Conservation (phyloP, 1,140 invertebrate species). For the Cydia splendana region DNA sequence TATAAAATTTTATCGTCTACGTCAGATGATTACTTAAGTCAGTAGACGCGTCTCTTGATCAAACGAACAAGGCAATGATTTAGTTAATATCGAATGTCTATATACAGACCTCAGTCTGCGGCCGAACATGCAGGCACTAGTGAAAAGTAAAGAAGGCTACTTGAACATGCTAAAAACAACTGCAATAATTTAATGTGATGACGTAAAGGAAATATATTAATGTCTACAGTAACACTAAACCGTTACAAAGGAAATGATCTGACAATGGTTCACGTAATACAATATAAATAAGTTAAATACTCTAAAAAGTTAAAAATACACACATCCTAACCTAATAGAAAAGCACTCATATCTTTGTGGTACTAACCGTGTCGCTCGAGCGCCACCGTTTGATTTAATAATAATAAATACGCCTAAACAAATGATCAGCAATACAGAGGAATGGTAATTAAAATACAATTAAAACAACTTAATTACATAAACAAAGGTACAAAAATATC, state of each 20-base stretch:
- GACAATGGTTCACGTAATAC: slow-evolving; percentile 78
- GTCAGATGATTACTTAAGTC: slow-evolving; percentile 52
- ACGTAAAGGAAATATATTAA: slow-evolving; percentile 79
- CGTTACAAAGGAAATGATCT: slow-evolving; percentile 78
- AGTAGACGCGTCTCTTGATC: slow-evolving; percentile 53
- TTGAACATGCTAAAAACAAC: slow-evolving; percentile 71
- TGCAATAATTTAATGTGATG: slow-evolving; percentile 73
- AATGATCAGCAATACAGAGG: slow-evolving; percentile 62
- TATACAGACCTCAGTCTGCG: slow-evolving; percentile 40
- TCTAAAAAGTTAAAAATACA: slow-evolving; percentile 80
- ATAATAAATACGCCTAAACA: slow-evolving; percentile 61
- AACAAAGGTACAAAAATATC: slow-evolving; percentile 77
- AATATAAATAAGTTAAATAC: slow-evolving; percentile 80
- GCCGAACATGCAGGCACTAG: slow-evolving; percentile 68
- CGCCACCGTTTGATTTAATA: slow-evolving; percentile 47
- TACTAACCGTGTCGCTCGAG: slow-evolving; percentile 48
- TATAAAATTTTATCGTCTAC: slow-evolving; percentile 70
- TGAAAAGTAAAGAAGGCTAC: slow-evolving; percentile 70
- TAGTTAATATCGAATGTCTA: slow-evolving; percentile 9
- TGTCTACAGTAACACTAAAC: slow-evolving; percentile 76
- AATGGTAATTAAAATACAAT: slow-evolving; percentile 69
- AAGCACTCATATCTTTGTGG: slow-evolving; percentile 72
- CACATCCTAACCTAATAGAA: slow-evolving; percentile 78
- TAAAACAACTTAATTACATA: slow-evolving; percentile 68
- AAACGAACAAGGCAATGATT: slow-evolving; percentile 61